These are phyloP conservation scores for Cantharis rufa DNA, from an alignment of 2,888 invertebrate species.

Conservation along the genomic window DNA sequence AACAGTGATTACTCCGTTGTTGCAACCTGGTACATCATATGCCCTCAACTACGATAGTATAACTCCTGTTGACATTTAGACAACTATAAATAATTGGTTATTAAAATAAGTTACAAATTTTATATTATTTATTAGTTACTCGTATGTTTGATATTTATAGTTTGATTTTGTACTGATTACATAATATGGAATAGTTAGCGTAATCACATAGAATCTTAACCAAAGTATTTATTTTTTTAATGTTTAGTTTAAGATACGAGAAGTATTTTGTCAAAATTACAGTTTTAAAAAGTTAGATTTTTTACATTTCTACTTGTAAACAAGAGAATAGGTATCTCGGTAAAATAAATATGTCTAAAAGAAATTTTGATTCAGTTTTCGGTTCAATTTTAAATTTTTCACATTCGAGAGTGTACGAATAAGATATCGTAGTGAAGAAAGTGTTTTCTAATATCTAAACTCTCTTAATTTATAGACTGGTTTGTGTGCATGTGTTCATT, in stretches of 20 bases:
- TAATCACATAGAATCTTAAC: slow-evolving; percentile 16
- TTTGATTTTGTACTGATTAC: neutral
- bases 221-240: slow-evolving; percentile 27
- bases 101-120: neutral
- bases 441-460: neutral
- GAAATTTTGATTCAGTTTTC: neutral
- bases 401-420: neutral
- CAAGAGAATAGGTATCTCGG: neutral
- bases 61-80: slow-evolving; percentile 33
- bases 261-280: neutral
- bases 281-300: neutral
- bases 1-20: slow-evolving; percentile 49
- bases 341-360: neutral
- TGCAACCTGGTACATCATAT: slow-evolving; percentile 49
- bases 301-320: neutral
- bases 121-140: slow-evolving; percentile 1
- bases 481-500: neutral
- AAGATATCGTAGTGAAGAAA: neutral
- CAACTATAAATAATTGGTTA: neutral
- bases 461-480: slow-evolving; percentile 3
- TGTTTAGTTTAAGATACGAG: neutral
- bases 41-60: slow-evolving; percentile 52
- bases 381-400: neutral
- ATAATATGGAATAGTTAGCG: slow-evolving; percentile 8
- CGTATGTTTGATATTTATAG: neutral